These are phyloP conservation scores for Magallana ariakensis DNA, from an alignment of 1,140 invertebrate genomes.

Conservation along the genomic window DNA sequence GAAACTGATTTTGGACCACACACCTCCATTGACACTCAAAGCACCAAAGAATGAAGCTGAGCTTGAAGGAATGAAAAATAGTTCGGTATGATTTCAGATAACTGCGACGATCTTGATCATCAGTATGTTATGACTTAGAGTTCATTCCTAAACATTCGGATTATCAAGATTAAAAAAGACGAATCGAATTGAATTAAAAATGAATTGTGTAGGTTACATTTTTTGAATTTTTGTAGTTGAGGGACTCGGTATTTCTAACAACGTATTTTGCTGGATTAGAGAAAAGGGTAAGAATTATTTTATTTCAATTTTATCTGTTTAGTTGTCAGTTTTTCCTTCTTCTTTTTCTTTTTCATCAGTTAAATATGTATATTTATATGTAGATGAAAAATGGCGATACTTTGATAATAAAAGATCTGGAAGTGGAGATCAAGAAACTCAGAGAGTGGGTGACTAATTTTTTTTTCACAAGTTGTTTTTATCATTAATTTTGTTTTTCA, in stretches of 20 bases:
- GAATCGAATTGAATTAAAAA: no score
- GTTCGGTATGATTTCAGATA: background rate
- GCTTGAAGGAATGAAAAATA: background rate
- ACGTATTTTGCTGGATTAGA: conserved; percentile 8
- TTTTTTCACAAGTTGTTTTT: no score
- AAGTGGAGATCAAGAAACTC: background rate
- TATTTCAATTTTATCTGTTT: background rate
- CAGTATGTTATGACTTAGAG: no score
- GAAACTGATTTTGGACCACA: background rate
- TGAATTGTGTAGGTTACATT: no score
- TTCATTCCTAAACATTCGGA: no score
- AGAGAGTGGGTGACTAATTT: background rate
- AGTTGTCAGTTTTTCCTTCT: background rate
- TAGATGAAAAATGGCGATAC: background rate
- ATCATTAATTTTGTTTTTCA: no score
- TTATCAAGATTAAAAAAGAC: no score
- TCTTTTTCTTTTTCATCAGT: background rate
- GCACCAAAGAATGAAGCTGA: background rate
- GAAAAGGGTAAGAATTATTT: background rate
- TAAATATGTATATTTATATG: no score
- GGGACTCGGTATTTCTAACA: conserved; percentile 13
- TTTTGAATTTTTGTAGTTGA: background rate
- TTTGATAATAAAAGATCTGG: background rate
- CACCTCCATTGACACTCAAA: background rate
- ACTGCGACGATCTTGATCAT: no score